Evolutionary conservation across 2,113 vertebrate species (phyloP).

Genomic region (Nothoprocta perdicaria): DNA sequence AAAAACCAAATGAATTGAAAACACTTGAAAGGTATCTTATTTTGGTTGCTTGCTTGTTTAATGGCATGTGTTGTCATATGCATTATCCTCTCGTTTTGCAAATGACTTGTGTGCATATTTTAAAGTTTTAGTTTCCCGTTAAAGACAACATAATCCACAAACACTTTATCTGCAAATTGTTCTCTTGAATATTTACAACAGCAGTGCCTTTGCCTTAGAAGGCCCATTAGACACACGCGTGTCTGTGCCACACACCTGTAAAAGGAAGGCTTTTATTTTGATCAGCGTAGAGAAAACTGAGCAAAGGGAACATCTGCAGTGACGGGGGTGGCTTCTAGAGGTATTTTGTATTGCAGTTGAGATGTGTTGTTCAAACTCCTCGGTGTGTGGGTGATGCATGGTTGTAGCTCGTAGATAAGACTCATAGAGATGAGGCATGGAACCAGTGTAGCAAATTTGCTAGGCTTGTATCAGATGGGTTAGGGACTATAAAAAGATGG

Average conservation of each 20-base stretch:
- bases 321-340: neutral
- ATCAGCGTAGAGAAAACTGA: neutral
- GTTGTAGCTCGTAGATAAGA: neutral
- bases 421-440: neutral
- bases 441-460: neutral
- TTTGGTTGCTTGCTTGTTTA: fast-evolving
- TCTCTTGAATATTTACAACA: neutral
- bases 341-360: neutral
- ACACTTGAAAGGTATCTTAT: neutral
- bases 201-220: neutral
- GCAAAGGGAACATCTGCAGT: neutral
- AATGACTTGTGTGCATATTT: neutral
- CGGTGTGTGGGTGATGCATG: neutral
- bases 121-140: neutral
- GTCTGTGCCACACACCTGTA: neutral
- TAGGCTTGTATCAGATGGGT: neutral
- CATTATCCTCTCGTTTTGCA: neutral
- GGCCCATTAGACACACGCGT: neutral
- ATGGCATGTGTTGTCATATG: neutral
- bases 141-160: neutral
- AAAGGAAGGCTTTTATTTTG: neutral
- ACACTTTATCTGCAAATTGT: neutral
- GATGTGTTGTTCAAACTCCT: neutral
- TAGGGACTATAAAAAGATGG: neutral
- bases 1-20: neutral